Conservation (phyloP, 2,113 vertebrate species). For the Macrotis lagotis region DNA sequence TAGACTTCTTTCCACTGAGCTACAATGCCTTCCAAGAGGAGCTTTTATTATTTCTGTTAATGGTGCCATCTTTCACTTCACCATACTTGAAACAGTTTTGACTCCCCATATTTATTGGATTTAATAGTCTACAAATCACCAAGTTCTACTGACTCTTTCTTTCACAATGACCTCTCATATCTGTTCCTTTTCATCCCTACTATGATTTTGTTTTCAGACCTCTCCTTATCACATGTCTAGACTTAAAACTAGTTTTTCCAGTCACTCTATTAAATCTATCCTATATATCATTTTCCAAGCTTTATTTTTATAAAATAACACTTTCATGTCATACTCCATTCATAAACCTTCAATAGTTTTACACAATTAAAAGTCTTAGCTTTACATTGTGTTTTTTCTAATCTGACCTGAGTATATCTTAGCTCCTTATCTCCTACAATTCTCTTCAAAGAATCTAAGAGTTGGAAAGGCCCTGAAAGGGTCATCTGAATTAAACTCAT, state of each 20-base stretch:
- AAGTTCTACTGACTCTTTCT: not conserved
- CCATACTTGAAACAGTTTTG: constrained; percentile 26
- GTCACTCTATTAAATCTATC: not conserved
- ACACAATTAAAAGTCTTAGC: too few relatives aligned
- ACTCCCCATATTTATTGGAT: constrained; percentile 1
- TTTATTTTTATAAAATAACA: not conserved
- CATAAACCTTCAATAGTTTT: not conserved
- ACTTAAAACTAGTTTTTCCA: not conserved
- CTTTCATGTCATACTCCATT: not conserved
- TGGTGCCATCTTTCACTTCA: constrained; percentile 2
- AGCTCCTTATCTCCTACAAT: not conserved
- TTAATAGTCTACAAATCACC: not conserved
- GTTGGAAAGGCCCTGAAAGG: not conserved
- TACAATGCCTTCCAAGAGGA: not conserved
- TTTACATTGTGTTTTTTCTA: not conserved
- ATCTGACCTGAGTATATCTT: not conserved
- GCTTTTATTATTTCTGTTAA: constrained; percentile 25
- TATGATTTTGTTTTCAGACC: constrained; percentile 16
- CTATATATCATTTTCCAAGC: not conserved
- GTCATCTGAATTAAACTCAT: not conserved
- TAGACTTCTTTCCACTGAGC: not conserved
- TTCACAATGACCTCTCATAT: constrained; percentile 5
- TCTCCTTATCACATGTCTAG: not conserved
- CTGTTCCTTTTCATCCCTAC: constrained; percentile 1
- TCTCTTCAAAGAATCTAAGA: not conserved